These are phyloP conservation scores for Smittia sp. DNA, from an alignment of 2,888 invertebrate genomes.

Conservation along the genomic window DNA sequence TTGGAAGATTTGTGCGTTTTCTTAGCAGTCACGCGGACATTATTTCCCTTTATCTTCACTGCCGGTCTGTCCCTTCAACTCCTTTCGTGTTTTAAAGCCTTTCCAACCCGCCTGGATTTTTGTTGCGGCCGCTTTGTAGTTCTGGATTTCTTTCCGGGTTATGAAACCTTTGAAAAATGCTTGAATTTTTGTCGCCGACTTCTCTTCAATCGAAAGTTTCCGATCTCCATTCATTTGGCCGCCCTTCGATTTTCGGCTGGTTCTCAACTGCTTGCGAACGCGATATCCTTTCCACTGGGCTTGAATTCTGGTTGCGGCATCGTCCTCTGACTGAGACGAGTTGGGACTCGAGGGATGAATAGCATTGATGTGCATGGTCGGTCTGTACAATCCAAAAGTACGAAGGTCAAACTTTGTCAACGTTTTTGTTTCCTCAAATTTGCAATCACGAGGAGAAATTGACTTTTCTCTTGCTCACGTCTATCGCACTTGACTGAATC, in stretches of 20 bases:
- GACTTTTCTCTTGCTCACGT: not conserved
- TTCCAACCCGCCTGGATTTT: conserved; percentile 54
- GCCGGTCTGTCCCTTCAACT: conserved; percentile 45
- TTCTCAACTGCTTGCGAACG: conserved; percentile 55
- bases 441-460: not conserved
- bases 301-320: conserved; percentile 59
- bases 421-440: not conserved
- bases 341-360: conserved; percentile 52
- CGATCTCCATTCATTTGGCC: conserved; percentile 42
- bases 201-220: conserved; percentile 47
- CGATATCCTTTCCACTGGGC: conserved; percentile 59
- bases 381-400: not conserved
- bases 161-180: conserved; percentile 54
- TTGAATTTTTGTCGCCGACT: conserved; percentile 54
- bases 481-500: not conserved
- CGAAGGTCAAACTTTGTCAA: not conserved
- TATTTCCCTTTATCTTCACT: not conserved
- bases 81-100: conserved; percentile 53
- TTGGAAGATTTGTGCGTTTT: conserved; percentile 9
- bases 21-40: not conserved
- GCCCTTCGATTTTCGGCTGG: conserved; percentile 43
- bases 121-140: conserved; percentile 51
- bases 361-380: conserved; percentile 50
- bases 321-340: conserved; percentile 50
- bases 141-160: conserved; percentile 50